Conservation (phyloP, 2,797 vertebrate genomes). For the Pempheris klunzingeri region DNA sequence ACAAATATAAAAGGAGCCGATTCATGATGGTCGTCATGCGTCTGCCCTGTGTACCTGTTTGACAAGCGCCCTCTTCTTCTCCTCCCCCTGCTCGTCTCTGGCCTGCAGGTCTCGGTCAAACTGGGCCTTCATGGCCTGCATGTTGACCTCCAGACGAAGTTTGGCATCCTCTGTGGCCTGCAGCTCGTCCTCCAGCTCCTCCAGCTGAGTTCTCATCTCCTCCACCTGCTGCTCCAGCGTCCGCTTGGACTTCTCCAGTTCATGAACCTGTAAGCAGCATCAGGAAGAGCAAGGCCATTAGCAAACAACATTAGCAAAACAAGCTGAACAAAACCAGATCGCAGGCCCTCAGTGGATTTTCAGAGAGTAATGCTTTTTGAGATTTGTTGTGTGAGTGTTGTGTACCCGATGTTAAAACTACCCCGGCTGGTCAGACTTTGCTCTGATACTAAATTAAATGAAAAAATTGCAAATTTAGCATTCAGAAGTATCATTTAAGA, state of each 20-base stretch:
- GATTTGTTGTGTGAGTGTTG: too few species aligned
- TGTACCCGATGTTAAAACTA: not conserved
- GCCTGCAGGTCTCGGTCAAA: slow-evolving; percentile 95
- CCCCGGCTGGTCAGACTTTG: not conserved
- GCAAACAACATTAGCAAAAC: not conserved
- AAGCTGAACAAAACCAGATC: not conserved
- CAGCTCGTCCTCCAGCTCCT: slow-evolving; percentile 97
- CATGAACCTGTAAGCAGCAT: slow-evolving; percentile 90
- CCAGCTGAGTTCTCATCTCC: slow-evolving; percentile 97
- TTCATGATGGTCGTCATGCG: rapidly evolving
- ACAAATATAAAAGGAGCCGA: not conserved
- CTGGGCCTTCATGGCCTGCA: slow-evolving; percentile 98
- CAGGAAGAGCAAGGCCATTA: not conserved
- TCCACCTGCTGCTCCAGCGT: slow-evolving; percentile 96
- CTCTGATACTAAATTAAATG: not conserved
- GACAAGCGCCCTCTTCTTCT: slow-evolving; percentile 94
- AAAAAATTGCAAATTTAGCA: not conserved
- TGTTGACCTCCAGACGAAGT: slow-evolving; percentile 97
- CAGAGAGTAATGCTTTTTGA: not conserved
- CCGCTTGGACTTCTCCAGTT: slow-evolving; percentile 98
- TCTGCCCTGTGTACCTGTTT: slow-evolving; percentile 86
- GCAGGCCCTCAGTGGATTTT: not conserved
- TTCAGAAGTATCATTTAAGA: not conserved
- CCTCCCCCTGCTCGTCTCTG: slow-evolving; percentile 96
- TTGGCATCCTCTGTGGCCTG: slow-evolving; percentile 98